Evolutionary conservation across 2,888 invertebrate species (phyloP).

Genomic region (Trimorus sp.): DNA sequence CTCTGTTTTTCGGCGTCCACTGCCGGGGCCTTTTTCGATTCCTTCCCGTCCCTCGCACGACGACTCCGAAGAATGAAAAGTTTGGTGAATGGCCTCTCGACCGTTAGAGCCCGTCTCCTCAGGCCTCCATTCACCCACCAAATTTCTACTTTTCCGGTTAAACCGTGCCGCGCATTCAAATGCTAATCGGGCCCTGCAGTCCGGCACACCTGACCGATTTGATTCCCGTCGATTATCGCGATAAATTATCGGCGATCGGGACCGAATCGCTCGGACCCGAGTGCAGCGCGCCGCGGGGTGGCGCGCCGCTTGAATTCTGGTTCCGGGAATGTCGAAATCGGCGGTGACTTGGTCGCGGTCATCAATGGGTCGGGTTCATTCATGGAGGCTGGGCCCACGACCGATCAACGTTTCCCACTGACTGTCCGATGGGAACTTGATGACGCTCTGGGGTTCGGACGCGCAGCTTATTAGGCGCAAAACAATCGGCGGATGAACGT

Average conservation of each 20-base stretch:
- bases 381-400: slow-evolving; percentile 57
- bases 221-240: slow-evolving; percentile 36
- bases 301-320: slow-evolving; percentile 42
- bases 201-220: slow-evolving; percentile 30
- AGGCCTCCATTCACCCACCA: slow-evolving; percentile 25
- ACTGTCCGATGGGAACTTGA: slow-evolving; percentile 30
- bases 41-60: slow-evolving; percentile 27
- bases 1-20: slow-evolving; percentile 40
- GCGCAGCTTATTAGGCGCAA: slow-evolving; percentile 47
- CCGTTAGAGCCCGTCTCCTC: slow-evolving; percentile 33
- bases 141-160: slow-evolving; percentile 43
- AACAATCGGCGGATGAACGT: slow-evolving; percentile 60
- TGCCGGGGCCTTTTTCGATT: slow-evolving; percentile 22
- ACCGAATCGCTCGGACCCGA: slow-evolving; percentile 26
- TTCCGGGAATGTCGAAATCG: slow-evolving; percentile 27
- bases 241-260: slow-evolving; percentile 57
- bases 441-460: slow-evolving; percentile 39
- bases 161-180: slow-evolving; percentile 31
- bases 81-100: slow-evolving; percentile 38
- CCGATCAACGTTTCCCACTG: slow-evolving; percentile 51
- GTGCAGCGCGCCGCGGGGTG: slow-evolving; percentile 58
- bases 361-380: slow-evolving; percentile 67
- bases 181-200: slow-evolving; percentile 38
- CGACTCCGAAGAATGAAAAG: slow-evolving; percentile 23
- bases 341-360: slow-evolving; percentile 56